phyloP scores from a whole-genome alignment of 1,140 invertebrate species.

The Cydia amplana region DNA sequence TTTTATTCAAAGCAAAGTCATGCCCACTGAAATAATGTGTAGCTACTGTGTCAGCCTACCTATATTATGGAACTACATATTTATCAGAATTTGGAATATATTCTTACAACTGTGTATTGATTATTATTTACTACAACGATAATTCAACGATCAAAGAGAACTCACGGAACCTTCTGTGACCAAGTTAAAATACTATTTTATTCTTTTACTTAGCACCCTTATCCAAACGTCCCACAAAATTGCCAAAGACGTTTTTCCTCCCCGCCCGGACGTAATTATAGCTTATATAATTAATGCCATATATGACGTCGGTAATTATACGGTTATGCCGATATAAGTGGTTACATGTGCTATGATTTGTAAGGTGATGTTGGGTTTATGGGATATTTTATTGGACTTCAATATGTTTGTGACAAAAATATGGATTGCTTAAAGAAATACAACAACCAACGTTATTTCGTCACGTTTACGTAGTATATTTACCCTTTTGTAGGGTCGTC shows the following conservation, averaged over 20 bases:
- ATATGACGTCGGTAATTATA: conserved; percentile 19
- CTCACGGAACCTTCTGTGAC: background rate
- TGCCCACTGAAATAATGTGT: no score
- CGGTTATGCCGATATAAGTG: conserved; percentile 14
- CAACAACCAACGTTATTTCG: background rate
- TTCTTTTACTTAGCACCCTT: background rate
- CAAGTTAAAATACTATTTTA: background rate
- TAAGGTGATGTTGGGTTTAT: conserved; percentile 9
- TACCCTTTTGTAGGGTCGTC: background rate
- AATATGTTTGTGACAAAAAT: conserved; percentile 7
- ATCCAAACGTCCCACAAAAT: background rate
- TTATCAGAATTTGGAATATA: no score
- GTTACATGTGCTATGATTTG: conserved; percentile 13
- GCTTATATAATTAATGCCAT: conserved; percentile 17
- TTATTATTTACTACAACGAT: no score
- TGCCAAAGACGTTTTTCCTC: conserved; percentile 26
- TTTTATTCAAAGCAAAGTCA: no score
- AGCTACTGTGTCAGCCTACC: no score
- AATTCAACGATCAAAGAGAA: background rate
- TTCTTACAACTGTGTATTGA: no score
- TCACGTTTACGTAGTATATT: no score
- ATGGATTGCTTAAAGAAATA: background rate
- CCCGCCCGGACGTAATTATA: conserved; percentile 25
- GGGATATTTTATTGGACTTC: background rate
- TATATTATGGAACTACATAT: no score